phyloP scores from a whole-genome alignment of 2,888 invertebrate genomes.

The Isoperla grammatica region DNA sequence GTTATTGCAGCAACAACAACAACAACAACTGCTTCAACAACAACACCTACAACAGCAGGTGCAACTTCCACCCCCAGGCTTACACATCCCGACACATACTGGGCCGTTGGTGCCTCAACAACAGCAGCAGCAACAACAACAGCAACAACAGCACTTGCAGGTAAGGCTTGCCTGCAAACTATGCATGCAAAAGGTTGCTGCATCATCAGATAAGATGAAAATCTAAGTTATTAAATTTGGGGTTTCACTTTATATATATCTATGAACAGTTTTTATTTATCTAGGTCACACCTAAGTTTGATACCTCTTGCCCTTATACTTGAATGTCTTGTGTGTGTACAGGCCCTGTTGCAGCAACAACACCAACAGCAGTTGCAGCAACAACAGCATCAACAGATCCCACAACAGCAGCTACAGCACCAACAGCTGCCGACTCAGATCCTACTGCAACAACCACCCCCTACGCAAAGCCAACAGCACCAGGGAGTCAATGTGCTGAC shows the following conservation, averaged over 20 bases:
- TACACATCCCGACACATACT: conserved; percentile 42
- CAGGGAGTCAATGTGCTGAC: not conserved
- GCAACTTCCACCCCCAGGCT: conserved; percentile 41
- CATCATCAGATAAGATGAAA: not conserved
- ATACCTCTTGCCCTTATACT: too few species aligned
- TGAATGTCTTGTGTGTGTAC: too few species aligned
- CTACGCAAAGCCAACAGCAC: conserved; percentile 22
- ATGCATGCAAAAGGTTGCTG: not conserved
- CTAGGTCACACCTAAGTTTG: not conserved
- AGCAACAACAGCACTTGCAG: conserved; percentile 27
- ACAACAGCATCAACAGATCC: conserved; percentile 41
- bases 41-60: conserved; percentile 29
- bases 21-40: conserved; percentile 24
- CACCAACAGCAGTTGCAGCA: conserved; percentile 24
- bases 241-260: not conserved
- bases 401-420: conserved; percentile 40
- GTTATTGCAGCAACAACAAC: conserved; percentile 33
- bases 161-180: not conserved
- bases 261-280: not conserved
- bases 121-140: conserved; percentile 26
- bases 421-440: conserved; percentile 38
- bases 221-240: not conserved
- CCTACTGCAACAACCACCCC: conserved; percentile 41
- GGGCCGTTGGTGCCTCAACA: conserved; percentile 42
- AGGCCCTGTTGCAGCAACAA: conserved; percentile 17